phyloP scores from a whole-genome alignment of 2,888 invertebrate species.

The Rapana venosa region DNA sequence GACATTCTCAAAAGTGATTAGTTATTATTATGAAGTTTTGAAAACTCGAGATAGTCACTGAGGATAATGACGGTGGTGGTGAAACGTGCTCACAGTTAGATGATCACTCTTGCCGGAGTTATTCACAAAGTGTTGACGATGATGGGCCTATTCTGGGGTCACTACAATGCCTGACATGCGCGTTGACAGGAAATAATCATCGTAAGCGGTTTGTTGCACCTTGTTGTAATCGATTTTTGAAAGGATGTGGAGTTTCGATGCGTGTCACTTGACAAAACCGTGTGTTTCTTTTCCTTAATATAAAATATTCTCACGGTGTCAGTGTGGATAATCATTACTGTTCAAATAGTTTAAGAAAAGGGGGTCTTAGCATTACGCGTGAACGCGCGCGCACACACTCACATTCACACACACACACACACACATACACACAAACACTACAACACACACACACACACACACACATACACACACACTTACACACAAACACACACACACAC shows the following conservation, averaged over 20 bases:
- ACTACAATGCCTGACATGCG: not conserved
- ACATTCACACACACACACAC: slow-evolving; percentile 4
- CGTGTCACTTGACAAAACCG: not conserved
- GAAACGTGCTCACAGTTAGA: no score
- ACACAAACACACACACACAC: not conserved
- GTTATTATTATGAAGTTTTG: no score
- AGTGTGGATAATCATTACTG: not conserved
- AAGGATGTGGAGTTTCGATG: not conserved
- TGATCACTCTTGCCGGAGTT: no score
- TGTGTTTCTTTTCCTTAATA: no score
- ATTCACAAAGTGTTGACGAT: no score
- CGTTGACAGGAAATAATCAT: not conserved
- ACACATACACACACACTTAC: not conserved
- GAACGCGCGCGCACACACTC: not conserved
- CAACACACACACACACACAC: not conserved
- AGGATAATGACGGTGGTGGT: no score
- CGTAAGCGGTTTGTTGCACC: not conserved
- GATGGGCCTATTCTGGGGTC: no score
- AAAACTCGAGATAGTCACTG: no score
- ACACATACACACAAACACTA: not conserved
- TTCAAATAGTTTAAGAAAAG: no score
- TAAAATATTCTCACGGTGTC: not conserved
- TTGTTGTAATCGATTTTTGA: not conserved
- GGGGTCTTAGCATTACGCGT: no score
- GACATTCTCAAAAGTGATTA: no score